Evolutionary conservation across 2,113 vertebrate genomes (phyloP), one percentile per base, ranked within the genome.

Genomic region (Shinisaurus crocodilurus): DNA sequence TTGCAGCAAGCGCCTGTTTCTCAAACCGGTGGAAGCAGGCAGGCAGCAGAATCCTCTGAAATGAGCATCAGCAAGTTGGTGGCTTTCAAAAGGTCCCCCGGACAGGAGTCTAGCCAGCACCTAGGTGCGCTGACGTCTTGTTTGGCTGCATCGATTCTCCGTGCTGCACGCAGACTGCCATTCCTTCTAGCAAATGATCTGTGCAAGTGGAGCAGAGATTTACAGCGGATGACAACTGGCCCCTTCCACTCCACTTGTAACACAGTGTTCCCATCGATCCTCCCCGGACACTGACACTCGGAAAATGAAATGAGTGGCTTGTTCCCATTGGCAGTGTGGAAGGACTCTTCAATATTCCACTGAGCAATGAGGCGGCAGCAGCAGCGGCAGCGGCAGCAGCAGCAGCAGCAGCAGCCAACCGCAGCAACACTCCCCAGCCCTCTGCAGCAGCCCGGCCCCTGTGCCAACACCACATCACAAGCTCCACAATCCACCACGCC

Each of bases 261-360:
- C 45, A 79, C 81, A 91, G 86, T 85, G 75, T 85, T 85, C 87
- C 82, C 90, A 91, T 91, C 86, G 81, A 91, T 88, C 83, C 90
- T 88, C 81, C 40, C 74, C 6, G 81, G 74, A 80, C 63, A 79
- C 72, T 79, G 90, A 91, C 90, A 80, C 86, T 84, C 82, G 29
- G 45, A 70, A 84, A 80, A 79, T 77, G 87, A 82, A 88, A 79
- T 60, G 81, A 85, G 74, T 84, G 72, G 27, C 81, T 88, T 85
- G 86, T 88, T 88, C 82, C 81, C 90, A 85, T 70, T 79, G 74
- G 81, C 86, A 37, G 81, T 27, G 72, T 20, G 54, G 48, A 72
- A 77, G 75, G 86, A 72, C n/a, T 69, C 81, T 85, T 88, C 90
- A 79, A 70, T 85, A 84, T 88, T 91, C 90, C n/a, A 12, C 81